Base-by-base conservation (phyloP, 2,797 vertebrate species). In the Mycteria americana region DNA sequence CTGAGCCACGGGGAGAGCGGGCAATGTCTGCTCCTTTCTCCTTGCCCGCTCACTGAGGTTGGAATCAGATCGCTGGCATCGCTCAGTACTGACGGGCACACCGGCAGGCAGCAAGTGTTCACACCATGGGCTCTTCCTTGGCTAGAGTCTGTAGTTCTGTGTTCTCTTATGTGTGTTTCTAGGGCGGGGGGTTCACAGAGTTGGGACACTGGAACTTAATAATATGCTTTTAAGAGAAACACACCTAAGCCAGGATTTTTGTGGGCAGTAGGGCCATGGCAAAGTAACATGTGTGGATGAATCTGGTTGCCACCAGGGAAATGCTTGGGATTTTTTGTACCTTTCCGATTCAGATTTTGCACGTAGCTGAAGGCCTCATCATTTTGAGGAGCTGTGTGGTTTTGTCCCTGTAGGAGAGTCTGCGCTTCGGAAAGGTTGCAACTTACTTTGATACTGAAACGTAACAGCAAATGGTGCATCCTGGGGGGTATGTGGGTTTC, bases 381-480 rank as follows among this genome's bases (percentile, higher is more conserved):
- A 13, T 76, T 85, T 68, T 19, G 69, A 60, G 27, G n/a, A 5
- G 1, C 54, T 6, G 27, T 18, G 48, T 35, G 41, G 13, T 33
- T 81, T 78, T 84, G 51, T 43, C 53, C 87, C 48, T 56, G 33
- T 8, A 43, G 84, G 28, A 84, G 15, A 27, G 18, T 9, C 69
- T 63, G 64, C 0, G 1, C 15, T 15, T 0, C 1, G 3, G 56
- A 62, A n/a, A 59, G 72, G n/a, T 24, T 83, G 51, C 0, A 4
- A 9, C 35, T 53, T 39, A 1, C 19, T 64, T 68, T 21, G 30
- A 1, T 4, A 9, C 17, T 39, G 57, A 39, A 63, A 23, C 4
- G 1, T n/a, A 6, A 7, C 18, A 24, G 33, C 35, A 50, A 30
- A 4, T 3, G 17, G 39, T 10, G 21, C 4, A 16, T 60, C n/a